Evolutionary conservation across 2,888 invertebrate genomes (phyloP).

Genomic region (Argyresthia albistria): DNA sequence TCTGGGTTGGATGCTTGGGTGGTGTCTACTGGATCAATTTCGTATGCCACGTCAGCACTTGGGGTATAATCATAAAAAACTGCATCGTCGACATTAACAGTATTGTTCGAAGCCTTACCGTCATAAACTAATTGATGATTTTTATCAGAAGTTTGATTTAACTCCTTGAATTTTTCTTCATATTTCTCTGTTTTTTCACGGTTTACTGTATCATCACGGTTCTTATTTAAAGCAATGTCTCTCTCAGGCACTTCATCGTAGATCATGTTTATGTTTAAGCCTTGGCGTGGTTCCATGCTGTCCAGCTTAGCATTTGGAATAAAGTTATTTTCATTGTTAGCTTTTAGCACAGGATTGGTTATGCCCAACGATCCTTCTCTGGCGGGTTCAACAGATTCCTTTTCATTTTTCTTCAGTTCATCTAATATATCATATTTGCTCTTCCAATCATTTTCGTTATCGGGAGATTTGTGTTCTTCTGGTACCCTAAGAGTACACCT

Average conservation of each 20-base stretch:
- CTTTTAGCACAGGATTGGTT: not conserved
- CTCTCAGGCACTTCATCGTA: not conserved
- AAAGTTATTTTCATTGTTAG: not conserved
- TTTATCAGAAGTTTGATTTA: not conserved
- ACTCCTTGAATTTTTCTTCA: not conserved
- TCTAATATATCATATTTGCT: slow-evolving; percentile 58
- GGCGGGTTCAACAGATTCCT: slow-evolving; percentile 11
- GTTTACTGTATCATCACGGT: not conserved
- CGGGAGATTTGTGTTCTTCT: not conserved
- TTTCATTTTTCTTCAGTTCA: slow-evolving; percentile 39
- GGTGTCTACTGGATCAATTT: too few species aligned
- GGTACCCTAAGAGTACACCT: not conserved
- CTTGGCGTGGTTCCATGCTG: too few species aligned
- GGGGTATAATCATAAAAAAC: too few species aligned
- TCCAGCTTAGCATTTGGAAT: not conserved
- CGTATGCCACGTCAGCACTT: too few species aligned
- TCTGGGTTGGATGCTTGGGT: too few species aligned
- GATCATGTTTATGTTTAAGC: not conserved
- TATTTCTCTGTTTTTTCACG: not conserved
- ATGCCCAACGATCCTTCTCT: not conserved
- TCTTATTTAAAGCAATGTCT: not conserved
- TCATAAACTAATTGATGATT: too few species aligned
- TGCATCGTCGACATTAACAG: not conserved
- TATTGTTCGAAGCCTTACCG: not conserved
- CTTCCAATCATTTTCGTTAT: slow-evolving; percentile 45